phyloP scores from a whole-genome alignment of 2,113 vertebrate genomes.

The Nothocercus julius region DNA sequence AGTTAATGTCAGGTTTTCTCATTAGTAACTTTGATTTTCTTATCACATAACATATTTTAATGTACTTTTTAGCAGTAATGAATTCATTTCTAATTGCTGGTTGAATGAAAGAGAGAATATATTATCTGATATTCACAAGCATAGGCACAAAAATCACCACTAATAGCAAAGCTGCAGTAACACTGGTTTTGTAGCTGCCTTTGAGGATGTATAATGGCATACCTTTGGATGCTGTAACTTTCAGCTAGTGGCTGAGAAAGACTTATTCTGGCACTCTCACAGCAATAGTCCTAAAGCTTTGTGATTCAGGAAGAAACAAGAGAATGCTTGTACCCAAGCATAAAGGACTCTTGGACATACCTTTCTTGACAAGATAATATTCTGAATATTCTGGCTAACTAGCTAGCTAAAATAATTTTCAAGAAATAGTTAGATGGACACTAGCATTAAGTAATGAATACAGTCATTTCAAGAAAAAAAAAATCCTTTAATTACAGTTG shows the following conservation, averaged over 20 bases:
- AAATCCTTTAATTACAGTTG: background rate
- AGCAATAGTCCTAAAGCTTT: background rate
- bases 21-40: background rate
- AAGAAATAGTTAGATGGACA: background rate
- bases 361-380: background rate
- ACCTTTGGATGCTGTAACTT: background rate
- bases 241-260: background rate
- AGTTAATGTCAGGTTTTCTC: background rate
- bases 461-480: background rate
- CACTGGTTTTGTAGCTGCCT: background rate
- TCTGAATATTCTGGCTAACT: background rate
- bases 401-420: background rate
- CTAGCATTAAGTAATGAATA: background rate
- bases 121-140: background rate
- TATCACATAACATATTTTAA: background rate
- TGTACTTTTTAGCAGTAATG: background rate
- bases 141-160: background rate
- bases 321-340: background rate
- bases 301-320: background rate
- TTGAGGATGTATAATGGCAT: background rate
- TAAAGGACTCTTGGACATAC: background rate
- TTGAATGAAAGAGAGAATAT: background rate
- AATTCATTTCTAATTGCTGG: background rate
- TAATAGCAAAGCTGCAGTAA: background rate
- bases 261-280: background rate